Base-by-base conservation (phyloP, 2,888 invertebrate genomes). In the Heteropelma amictum region DNA sequence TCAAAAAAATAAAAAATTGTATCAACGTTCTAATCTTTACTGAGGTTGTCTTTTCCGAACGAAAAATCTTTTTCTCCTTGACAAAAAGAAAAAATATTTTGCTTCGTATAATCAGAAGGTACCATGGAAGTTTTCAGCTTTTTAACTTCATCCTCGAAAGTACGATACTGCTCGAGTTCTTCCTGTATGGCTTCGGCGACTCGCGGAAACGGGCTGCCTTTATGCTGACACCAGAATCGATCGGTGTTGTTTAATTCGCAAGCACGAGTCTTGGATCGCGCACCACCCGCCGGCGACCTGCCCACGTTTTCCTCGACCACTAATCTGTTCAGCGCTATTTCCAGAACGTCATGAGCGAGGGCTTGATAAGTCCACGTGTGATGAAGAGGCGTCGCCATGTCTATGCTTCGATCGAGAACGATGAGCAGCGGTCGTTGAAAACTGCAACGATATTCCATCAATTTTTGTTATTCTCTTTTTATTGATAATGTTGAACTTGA, bases 321-420 rank as follows among this genome's bases (percentile, higher is more conserved):
- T 0, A 96, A 77, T 40, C 97, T 92, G 90, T 99, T 99, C 68
- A 98, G 90, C 6, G 97, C 94, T 80, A 98, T 91, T 85, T 98
- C 97, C 68, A 99, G 89, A 3, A 99, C 95, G 91, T 99, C 99
- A 89, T 99, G 99, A 21, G 97, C 95, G 64, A 99, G 90, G 0
- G 99, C 99, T 90, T 99, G 99, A 89, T 99, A 99, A 0, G 99
- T 99, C 99, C 99, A 99, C 0, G 99, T 98, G 89, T 99, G 99
- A 91, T 99, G 99, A 73, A 99, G 90, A 21, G 98, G 98, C 42
- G 99, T 99, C 1, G 98, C 98, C 93, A 99, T 94, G 89, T 99
- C 99, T 78, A 98, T 92, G 89, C 97, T 98, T 73, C 99, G 92
- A 89, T 99, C 99, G 67, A 99, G 90, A 73, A 99, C 90, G 78